Evolutionary conservation across 1,140 invertebrate genomes (phyloP).

Genomic region (Cydia pomonella): DNA sequence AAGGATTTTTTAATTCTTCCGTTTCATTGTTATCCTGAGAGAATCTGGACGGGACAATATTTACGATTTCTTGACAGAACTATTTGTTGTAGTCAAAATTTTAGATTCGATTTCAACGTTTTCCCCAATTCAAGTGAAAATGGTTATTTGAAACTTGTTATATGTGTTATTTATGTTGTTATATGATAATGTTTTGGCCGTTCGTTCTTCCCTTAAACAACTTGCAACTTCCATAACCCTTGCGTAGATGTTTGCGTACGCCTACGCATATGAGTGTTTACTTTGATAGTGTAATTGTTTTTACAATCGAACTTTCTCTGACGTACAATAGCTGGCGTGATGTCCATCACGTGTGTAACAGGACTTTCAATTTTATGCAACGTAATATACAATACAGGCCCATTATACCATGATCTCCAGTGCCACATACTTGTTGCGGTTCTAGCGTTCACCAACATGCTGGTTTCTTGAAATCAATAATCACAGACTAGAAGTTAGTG

Average conservation of each 20-base stretch:
- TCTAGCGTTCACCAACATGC: not conserved
- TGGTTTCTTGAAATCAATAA: not conserved
- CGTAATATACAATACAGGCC: too few species aligned
- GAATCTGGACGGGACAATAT: too few species aligned
- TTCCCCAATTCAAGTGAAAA: not conserved
- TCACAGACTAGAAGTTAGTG: too few species aligned
- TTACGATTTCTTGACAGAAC: too few species aligned
- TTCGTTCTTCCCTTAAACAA: too few species aligned
- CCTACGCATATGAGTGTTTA: not conserved
- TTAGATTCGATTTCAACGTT: not conserved
- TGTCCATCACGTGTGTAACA: not conserved
- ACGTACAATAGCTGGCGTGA: not conserved
- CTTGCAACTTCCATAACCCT: not conserved
- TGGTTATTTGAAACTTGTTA: not conserved
- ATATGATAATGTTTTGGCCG: too few species aligned
- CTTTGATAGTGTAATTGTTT: slow-evolving; percentile 26
- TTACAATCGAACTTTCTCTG: not conserved
- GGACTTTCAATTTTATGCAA: not conserved
- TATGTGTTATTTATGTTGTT: not conserved
- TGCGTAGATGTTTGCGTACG: not conserved
- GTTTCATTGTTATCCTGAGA: not conserved
- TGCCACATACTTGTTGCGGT: not conserved
- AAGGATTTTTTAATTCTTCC: slow-evolving; percentile 16
- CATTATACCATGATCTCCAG: not conserved
- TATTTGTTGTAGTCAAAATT: too few species aligned